Base-by-base conservation (phyloP, 2,797 vertebrate genomes). In the Mycteria americana region DNA sequence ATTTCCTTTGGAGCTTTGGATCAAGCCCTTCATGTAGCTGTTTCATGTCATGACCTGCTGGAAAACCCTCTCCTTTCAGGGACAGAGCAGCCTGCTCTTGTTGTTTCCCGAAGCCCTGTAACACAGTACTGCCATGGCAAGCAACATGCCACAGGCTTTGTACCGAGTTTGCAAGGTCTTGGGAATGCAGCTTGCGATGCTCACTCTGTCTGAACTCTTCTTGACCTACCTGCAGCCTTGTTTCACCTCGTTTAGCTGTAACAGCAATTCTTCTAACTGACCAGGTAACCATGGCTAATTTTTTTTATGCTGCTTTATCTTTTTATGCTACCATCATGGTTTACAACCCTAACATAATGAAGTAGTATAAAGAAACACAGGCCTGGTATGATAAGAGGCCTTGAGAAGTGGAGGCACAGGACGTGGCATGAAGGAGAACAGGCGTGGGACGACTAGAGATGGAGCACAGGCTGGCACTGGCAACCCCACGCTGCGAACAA, bases 401-500 rank as follows among this genome's bases (percentile, higher is more conserved):
- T 69, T 70, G 31, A 84, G 62, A 79, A 59, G 13, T 5, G 15
- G 31, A 64, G 35, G 35, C 28, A 64, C 5, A 19, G 39, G 54
- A 70, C 2, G 0, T 17, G 22, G n/a, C 1, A 0, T 28, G 27
- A 79, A 62, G 41, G 68, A 68, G 56, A 81, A 45, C 27, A 68
- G 23, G 24, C 11, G 0, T 30, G 39, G 53, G 41, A 59, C 2
- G 1, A 56, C 30, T 68, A 41, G 37, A 53, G n/a, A 35, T 14
- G 27, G 78, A 57, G 78, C 43, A 30, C 56, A 70, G 51, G 39
- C 64, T 37, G 51, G n/a, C n/a, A 53, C 56, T 48, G 39, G 56
- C 4, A 8, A 51, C 19, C 41, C 28, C 48, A 30, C 1, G 1
- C 41, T 27, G 39, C 1, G 5, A 82, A 63, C 0, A 3, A 59